Conservation (phyloP, 2,113 vertebrate species). For the Laticauda colubrina region DNA sequence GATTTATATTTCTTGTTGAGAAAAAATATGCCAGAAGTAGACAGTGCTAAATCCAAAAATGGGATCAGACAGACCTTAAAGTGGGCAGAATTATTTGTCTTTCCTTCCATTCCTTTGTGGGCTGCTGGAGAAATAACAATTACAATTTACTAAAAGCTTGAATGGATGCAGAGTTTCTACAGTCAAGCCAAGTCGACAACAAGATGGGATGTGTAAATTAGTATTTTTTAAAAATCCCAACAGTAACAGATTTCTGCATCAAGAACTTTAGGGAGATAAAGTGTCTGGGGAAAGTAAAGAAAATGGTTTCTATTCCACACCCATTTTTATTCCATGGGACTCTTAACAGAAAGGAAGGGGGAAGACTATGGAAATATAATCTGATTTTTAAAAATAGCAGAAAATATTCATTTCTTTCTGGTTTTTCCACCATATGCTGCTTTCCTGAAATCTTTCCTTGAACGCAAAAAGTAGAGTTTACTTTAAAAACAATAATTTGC, state of each 20-base stretch:
- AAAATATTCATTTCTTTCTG: neutral
- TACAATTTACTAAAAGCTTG: neutral
- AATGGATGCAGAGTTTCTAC: neutral
- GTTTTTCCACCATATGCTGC: neutral
- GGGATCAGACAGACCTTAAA: neutral
- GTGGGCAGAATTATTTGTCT: neutral
- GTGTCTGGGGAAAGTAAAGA: neutral
- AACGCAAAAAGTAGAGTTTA: neutral
- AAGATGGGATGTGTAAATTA: neutral
- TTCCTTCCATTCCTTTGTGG: neutral
- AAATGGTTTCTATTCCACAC: neutral
- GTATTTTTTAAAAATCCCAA: neutral
- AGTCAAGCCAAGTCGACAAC: neutral
- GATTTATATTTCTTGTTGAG: neutral
- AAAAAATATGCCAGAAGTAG: neutral
- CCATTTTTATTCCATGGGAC: neutral
- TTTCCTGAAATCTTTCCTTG: neutral
- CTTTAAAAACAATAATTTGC: neutral
- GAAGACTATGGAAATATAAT: too few species aligned
- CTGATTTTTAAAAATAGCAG: neutral
- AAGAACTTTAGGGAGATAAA: neutral
- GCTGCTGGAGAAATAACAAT: neutral
- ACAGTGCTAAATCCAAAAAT: neutral
- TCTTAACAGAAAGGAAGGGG: neutral
- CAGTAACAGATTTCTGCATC: neutral